These are phyloP conservation scores for Drosophila orosa DNA, from an alignment of 1,140 invertebrate species.

Conservation along the genomic window DNA sequence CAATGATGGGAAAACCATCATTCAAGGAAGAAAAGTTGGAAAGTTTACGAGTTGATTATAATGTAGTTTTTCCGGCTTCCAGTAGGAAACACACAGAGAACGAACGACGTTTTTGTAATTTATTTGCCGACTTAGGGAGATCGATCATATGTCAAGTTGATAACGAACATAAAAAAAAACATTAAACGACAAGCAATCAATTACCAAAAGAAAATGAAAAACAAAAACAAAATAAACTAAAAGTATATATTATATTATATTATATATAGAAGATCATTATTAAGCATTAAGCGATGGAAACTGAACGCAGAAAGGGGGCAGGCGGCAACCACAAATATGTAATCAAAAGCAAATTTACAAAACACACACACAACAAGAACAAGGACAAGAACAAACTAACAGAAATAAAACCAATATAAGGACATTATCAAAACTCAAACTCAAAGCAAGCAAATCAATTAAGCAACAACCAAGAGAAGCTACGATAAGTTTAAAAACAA, in stretches of 20 bases:
- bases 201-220: constrained; percentile 47
- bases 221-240: constrained; percentile 9
- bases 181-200: constrained; percentile 72
- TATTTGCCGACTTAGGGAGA: constrained; percentile 29
- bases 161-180: constrained; percentile 12
- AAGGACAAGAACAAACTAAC: constrained; percentile 28
- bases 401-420: constrained; percentile 12
- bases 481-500: constrained; percentile 17
- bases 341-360: constrained; percentile 63
- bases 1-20: constrained; percentile 19
- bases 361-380: constrained; percentile 32
- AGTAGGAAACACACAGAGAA: constrained; percentile 20
- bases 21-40: constrained; percentile 20
- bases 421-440: constrained; percentile 52
- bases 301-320: constrained; percentile 33
- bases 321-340: constrained; percentile 42
- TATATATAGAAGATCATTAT: constrained; percentile 38
- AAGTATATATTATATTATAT: constrained; percentile 43
- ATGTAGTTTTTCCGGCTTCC: constrained; percentile 31
- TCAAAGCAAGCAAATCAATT: constrained; percentile 65
- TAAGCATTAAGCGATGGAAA: constrained; percentile 39
- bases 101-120: constrained; percentile 22
- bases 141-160: constrained; percentile 44
- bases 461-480: constrained; percentile 35
- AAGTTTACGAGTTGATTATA: constrained; percentile 31